phyloP scores from a whole-genome alignment of 2,888 invertebrate genomes.

The Rotaria macrura region DNA sequence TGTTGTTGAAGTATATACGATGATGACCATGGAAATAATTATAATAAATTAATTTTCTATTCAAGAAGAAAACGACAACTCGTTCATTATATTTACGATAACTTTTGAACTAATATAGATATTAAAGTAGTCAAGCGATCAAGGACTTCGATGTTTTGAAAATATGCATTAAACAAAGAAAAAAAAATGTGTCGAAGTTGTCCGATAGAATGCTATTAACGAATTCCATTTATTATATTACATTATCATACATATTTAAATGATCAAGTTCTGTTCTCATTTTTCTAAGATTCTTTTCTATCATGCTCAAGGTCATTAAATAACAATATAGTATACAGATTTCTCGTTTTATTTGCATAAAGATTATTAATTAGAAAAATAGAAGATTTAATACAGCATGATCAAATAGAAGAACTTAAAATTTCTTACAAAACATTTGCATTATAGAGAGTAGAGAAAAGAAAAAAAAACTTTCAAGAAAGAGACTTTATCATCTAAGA shows the following conservation, averaged over 20 bases:
- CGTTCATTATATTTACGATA: background rate
- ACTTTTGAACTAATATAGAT: background rate
- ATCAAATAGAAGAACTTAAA: no score
- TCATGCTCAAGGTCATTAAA: background rate
- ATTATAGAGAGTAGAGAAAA: background rate
- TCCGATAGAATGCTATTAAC: background rate
- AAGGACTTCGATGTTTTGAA: background rate
- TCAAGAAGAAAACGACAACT: background rate
- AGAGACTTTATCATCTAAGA: no score
- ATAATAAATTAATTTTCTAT: background rate
- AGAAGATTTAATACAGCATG: background rate
- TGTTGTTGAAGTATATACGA: background rate
- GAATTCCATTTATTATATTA: background rate
- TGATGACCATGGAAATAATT: background rate
- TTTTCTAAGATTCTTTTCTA: background rate
- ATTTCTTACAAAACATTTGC: background rate
- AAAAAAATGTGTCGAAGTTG: background rate
- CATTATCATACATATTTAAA: constrained; percentile 1
- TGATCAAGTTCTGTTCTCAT: background rate
- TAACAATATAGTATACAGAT: background rate
- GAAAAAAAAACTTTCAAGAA: background rate
- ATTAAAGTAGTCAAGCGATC: background rate
- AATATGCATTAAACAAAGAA: background rate
- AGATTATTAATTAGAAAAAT: background rate
- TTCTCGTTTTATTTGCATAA: background rate